These are phyloP conservation scores for Euthynnus affinis DNA, from an alignment of 2,797 vertebrate species.

Conservation along the genomic window DNA sequence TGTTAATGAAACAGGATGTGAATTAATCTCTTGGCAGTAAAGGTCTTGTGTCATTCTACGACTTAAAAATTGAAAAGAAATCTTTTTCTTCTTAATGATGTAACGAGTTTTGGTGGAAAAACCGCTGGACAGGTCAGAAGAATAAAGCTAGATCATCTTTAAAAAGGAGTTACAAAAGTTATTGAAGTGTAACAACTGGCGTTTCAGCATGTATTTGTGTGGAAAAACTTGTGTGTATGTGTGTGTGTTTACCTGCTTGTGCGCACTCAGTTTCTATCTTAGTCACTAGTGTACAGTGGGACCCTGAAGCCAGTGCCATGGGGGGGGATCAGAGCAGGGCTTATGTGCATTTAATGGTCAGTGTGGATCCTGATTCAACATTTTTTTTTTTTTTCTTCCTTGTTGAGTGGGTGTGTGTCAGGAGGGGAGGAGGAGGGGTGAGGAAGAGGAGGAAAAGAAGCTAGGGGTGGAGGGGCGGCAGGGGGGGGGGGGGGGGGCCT, in stretches of 20 bases:
- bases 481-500: constrained; percentile 20
- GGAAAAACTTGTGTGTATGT: not conserved
- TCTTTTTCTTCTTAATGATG: not conserved
- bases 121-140: not conserved
- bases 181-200: not conserved
- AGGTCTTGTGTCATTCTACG: not conserved
- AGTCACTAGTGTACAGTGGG: constrained; percentile 7
- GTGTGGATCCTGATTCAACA: constrained; percentile 76
- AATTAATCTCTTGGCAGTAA: not conserved
- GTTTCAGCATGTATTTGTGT: not conserved
- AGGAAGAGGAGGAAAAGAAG: not conserved
- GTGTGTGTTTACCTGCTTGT: not conserved
- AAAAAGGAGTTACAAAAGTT: constrained; percentile 10
- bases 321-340: constrained; percentile 7
- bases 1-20: not conserved
- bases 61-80: too few relatives aligned
- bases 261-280: not conserved
- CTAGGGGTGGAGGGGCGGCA: not conserved
- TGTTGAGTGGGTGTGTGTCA: constrained; percentile 12
- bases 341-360: constrained; percentile 47
- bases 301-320: constrained; percentile 1
- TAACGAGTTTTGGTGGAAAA: not conserved
- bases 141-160: not conserved
- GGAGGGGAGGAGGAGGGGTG: not conserved
- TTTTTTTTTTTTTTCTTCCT: constrained; percentile 75